Percentiles rank a stretch among this genome's conserved stretches.
These are phyloP conservation scores for Cryptocephalus moraei DNA, from an alignment of 2,888 invertebrate genomes.

Conservation along the genomic window DNA sequence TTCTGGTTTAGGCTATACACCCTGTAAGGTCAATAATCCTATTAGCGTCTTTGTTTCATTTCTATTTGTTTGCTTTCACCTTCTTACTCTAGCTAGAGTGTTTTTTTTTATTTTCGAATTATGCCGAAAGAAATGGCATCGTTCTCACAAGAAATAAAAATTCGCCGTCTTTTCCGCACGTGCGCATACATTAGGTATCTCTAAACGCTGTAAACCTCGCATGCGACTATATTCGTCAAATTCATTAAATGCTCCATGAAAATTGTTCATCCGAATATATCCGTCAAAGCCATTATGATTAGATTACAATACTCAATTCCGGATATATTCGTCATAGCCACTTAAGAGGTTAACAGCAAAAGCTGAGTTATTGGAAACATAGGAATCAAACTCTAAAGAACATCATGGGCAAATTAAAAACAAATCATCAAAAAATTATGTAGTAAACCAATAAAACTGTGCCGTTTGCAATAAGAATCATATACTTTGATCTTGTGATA, in stretches of 20 bases:
- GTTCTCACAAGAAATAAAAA: no score
- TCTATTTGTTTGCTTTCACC: not conserved
- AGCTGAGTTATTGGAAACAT: no score
- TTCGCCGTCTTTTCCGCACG: no score
- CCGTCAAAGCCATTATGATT: not conserved
- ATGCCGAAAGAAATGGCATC: no score
- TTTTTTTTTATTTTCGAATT: not conserved
- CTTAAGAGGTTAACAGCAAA: constrained; percentile 2
- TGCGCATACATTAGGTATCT: not conserved
- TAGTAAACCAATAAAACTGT: no score
- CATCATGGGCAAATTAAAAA: no score
- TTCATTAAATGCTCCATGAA: not conserved
- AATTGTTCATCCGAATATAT: not conserved
- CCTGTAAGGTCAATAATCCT: not conserved
- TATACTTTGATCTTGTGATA: no score
- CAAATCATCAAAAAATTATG: no score
- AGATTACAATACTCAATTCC: not conserved
- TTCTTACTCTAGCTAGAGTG: not conserved
- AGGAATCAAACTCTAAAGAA: no score
- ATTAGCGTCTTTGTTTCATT: not conserved
- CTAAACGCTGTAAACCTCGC: not conserved
- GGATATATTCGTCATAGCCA: constrained; percentile 2
- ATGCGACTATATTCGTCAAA: not conserved
- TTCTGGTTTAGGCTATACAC: not conserved
- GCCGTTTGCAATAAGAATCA: no score